Conservation (phyloP, 2,113 vertebrate genomes). For the Myiagra hebetior region DNA sequence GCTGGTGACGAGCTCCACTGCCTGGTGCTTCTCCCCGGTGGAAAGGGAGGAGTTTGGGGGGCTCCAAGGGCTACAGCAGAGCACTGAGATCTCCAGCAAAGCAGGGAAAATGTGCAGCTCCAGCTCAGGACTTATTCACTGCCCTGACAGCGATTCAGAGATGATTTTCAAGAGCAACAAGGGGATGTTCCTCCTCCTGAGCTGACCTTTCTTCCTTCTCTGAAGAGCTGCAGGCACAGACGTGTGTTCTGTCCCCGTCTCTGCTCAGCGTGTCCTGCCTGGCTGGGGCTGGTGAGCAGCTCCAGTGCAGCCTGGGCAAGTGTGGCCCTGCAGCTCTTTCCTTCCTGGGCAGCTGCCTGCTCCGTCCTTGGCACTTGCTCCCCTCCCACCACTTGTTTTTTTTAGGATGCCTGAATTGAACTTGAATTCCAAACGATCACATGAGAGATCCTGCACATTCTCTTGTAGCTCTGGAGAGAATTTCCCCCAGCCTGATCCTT, state of each 20-base stretch:
- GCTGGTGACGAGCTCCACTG: fast-evolving
- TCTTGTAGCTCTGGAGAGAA: neutral
- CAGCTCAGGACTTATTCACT: neutral
- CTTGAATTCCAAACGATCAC: neutral
- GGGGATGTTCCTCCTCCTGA: neutral
- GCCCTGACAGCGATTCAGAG: neutral
- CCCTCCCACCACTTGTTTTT: neutral
- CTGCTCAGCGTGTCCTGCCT: neutral
- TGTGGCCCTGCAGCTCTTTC: neutral
- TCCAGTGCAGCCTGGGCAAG: neutral
- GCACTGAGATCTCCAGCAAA: neutral
- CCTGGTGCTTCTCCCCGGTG: neutral
- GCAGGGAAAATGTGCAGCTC: neutral
- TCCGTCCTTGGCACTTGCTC: neutral
- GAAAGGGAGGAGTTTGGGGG: neutral
- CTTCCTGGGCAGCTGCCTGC: neutral
- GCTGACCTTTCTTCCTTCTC: neutral
- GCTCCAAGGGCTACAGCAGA: neutral
- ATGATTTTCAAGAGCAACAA: neutral
- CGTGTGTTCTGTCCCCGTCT: neutral
- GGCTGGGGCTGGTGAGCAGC: neutral
- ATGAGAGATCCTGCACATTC: neutral
- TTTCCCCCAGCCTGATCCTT: neutral
- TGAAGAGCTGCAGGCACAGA: neutral
- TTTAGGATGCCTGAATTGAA: neutral